Conservation (phyloP, 2,113 vertebrate genomes). For the Mus pahari region DNA sequence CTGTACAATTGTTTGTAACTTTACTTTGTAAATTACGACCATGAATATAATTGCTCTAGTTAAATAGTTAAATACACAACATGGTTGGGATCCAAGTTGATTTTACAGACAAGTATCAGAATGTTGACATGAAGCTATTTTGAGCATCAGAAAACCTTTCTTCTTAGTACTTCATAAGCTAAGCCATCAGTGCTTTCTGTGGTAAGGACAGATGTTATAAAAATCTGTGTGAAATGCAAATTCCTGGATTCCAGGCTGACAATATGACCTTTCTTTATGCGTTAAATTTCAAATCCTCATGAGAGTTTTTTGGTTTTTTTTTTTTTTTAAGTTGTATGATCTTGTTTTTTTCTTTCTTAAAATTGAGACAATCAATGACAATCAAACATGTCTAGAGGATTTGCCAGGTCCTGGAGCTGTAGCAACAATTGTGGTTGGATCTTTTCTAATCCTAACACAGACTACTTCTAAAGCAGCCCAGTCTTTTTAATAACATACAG, state of each 20-base stretch:
- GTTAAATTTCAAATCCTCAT: not conserved
- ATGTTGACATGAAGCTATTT: not conserved
- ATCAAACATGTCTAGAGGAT: not conserved
- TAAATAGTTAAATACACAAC: not conserved
- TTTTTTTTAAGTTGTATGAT: not conserved
- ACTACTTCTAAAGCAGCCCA: not conserved
- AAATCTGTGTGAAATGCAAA: not conserved
- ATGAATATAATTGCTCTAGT: not conserved
- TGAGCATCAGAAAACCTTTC: not conserved
- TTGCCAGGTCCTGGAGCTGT: not conserved
- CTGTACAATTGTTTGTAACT: not conserved
- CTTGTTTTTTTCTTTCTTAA: not conserved
- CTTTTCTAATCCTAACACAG: not conserved
- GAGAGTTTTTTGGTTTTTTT: too few relatives aligned
- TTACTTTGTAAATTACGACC: conserved; percentile 1
- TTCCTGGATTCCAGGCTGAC: not conserved
- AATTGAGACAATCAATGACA: not conserved
- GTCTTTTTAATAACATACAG: not conserved
- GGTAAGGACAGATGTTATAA: not conserved
- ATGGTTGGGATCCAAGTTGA: not conserved
- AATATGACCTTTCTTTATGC: not conserved
- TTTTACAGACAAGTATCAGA: not conserved
- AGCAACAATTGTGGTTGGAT: not conserved
- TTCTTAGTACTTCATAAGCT: not conserved
- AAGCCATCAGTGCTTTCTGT: not conserved